Evolutionary conservation across 2,113 vertebrate species (phyloP).

Genomic region (Malaclemys terrapin): DNA sequence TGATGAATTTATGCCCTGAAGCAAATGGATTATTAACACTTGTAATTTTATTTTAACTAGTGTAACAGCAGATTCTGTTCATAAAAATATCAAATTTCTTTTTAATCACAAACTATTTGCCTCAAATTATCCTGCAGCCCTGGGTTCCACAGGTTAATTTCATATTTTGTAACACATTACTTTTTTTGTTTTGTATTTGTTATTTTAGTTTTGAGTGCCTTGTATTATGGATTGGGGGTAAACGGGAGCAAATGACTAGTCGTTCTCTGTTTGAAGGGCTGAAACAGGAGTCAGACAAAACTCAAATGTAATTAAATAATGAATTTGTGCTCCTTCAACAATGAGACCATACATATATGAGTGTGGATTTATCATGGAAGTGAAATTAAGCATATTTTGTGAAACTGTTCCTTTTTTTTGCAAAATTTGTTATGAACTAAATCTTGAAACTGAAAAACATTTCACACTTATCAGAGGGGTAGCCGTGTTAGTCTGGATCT

Average conservation of each 20-base stretch:
- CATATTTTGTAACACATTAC: background rate
- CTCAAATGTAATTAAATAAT: background rate
- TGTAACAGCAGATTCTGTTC: constrained; percentile 71
- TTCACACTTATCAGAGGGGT: no score
- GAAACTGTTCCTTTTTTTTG: background rate
- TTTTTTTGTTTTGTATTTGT: background rate
- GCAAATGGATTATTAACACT: constrained; percentile 66
- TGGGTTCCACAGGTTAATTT: constrained; percentile 53
- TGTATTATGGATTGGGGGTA: background rate
- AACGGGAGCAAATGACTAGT: background rate
- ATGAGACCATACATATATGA: background rate
- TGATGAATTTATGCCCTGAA: constrained; percentile 67
- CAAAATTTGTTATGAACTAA: background rate
- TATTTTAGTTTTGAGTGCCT: background rate
- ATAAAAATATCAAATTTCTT: constrained; percentile 68
- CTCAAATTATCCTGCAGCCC: constrained; percentile 56
- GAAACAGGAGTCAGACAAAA: no score
- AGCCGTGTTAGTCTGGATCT: no score
- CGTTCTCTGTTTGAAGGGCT: background rate
- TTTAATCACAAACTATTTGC: constrained; percentile 65
- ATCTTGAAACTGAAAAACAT: no score
- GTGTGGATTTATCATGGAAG: background rate
- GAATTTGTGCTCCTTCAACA: background rate
- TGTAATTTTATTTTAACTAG: constrained; percentile 74
- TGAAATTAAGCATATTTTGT: background rate